Evolutionary conservation across 2,888 invertebrate genomes (phyloP).

Genomic region (Cryptocephalus primarius): DNA sequence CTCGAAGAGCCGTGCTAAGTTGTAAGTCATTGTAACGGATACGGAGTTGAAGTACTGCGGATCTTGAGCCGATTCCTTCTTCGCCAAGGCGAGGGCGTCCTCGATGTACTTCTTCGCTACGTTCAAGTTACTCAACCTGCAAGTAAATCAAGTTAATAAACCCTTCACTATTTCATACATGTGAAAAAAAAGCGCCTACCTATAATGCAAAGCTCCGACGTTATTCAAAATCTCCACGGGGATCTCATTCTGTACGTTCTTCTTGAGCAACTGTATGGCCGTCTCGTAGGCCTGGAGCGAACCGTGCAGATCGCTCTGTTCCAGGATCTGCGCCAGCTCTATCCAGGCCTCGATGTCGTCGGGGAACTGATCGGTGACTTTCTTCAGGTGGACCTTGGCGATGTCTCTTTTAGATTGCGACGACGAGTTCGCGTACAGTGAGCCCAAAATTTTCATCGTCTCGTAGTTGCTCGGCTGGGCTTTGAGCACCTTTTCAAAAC

Average conservation of each 20-base stretch:
- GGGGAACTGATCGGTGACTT: conserved; percentile 91
- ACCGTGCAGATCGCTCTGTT: conserved; percentile 83
- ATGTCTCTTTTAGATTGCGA: conserved; percentile 87
- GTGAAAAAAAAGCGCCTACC: too few relatives aligned
- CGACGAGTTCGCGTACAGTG: conserved; percentile 82
- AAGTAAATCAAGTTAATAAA: neutral
- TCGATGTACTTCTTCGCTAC: conserved; percentile 88
- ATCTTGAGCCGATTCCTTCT: conserved; percentile 94
- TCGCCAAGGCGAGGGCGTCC: conserved; percentile 93
- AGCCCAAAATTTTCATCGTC: conserved; percentile 98
- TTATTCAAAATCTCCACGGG: conserved; percentile 98
- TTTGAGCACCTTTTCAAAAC: conserved; percentile 97
- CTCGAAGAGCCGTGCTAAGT: conserved; percentile 87
- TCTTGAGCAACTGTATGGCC: conserved; percentile 83
- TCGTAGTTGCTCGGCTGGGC: conserved; percentile 96
- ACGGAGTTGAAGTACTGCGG: conserved; percentile 92
- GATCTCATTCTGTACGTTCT: conserved; percentile 86
- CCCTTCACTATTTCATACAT: too few relatives aligned
- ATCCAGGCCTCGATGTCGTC: conserved; percentile 99
- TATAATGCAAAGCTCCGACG: conserved; percentile 84
- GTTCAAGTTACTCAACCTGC: conserved; percentile 68
- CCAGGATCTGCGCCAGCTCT: conserved; percentile 94
- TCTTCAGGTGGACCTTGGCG: conserved; percentile 86
- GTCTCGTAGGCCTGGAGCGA: conserved; percentile 78
- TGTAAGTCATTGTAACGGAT: conserved; percentile 92